Base-by-base conservation (phyloP, 2,797 vertebrate species). In the Pteronotus mesoamericanus region DNA sequence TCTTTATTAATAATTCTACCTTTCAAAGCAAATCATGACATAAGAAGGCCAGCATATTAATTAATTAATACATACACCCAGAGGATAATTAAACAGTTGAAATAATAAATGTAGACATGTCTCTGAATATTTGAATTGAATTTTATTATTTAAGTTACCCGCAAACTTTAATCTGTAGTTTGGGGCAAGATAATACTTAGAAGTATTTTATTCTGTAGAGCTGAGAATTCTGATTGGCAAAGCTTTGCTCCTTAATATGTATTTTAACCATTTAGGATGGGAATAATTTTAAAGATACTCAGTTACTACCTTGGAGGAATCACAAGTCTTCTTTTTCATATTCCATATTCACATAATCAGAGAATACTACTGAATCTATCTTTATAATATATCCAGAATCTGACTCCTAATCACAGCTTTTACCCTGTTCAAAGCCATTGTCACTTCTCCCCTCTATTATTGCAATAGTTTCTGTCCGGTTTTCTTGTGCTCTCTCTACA, bases 71-170 rank as follows among this genome's bases (percentile, higher is more conserved):
- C 69, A 87, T 86, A 74, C 34, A 92, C 94, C 88, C 87, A 22
- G 85, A 96, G 95, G 92, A 97, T 97, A 97, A 96, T 97, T 96
- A 96, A 97, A 95, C 88, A 97, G 89, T 95, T 96, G 92, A 96
- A 97, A 96, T 97, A 97, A 95, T 95, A 97, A 97, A 95, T 29
- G 96, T 94, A 71, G 83, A 93, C 84, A n/a, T 96, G 92, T 82
- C 92, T 92, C 51, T 96, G 96, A 97, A 97, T 97, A 96, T 97
- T 96, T 95, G 92, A 96, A 94, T 75, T 95, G 29, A 78, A 96
- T 95, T 95, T 94, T 94, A 94, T 96, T 94, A 95, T 94, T 97
- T 96, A 96, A 96, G 55, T 86, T 90, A 86, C 87, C 61, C 94
- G 74, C 32, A 89, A 88, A 91, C 85, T 80, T 91, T 94, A 94